phyloP scores from a whole-genome alignment of 2,113 vertebrate genomes.

The Holacanthus passer region DNA sequence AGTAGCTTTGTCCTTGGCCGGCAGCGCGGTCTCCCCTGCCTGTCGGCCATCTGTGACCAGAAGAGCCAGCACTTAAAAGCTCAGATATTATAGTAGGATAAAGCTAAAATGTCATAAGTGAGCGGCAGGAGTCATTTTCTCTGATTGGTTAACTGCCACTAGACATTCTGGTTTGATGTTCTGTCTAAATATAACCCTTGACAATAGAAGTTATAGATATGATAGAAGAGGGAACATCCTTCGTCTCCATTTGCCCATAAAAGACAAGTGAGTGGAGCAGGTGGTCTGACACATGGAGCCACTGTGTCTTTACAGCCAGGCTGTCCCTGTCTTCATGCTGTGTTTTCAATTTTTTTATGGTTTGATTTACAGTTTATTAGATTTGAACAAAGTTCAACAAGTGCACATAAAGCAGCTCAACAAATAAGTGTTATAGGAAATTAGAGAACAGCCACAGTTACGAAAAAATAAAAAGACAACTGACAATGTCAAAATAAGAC shows the following conservation, averaged over 20 bases:
- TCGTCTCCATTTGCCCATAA: slow-evolving; percentile 15
- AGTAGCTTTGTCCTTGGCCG: slow-evolving; percentile 51
- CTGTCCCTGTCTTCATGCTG: background rate
- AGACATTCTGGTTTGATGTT: background rate
- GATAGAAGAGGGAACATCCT: background rate
- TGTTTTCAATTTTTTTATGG: background rate
- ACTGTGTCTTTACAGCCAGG: slow-evolving; percentile 2
- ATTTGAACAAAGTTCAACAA: background rate
- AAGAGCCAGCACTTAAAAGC: slow-evolving; percentile 48
- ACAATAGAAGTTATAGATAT: slow-evolving; percentile 24
- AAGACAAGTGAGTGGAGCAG: slow-evolving; percentile 32
- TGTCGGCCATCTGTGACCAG: slow-evolving; percentile 43
- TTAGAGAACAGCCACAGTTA: background rate
- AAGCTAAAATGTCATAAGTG: slow-evolving; percentile 43
- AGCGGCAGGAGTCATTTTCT: slow-evolving; percentile 45
- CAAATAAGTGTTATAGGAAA: background rate
- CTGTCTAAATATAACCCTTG: slow-evolving; percentile 27
- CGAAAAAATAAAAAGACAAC: background rate
- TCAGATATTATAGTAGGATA: slow-evolving; percentile 29
- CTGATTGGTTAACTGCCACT: slow-evolving; percentile 28
- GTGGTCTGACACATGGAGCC: slow-evolving; percentile 24
- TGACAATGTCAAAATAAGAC: background rate
- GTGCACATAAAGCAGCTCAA: background rate
- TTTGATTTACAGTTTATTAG: slow-evolving; percentile 7
- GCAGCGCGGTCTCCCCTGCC: background rate